phyloP scores from a whole-genome alignment of 2,797 vertebrate genomes.

The Eidolon dupreanum region DNA sequence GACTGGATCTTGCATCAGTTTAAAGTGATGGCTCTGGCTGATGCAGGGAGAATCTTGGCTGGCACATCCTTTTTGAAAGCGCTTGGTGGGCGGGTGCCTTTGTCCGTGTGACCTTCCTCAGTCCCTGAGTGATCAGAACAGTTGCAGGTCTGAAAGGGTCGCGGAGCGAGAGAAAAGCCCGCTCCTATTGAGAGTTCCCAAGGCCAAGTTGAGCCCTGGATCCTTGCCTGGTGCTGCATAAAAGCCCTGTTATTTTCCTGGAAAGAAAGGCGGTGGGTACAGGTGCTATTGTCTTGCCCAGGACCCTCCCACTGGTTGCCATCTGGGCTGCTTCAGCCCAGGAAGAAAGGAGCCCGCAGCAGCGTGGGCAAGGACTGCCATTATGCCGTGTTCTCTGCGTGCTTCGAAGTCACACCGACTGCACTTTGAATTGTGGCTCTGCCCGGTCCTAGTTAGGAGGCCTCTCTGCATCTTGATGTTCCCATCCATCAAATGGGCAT shows the following conservation, averaged over 20 bases:
- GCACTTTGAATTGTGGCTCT: background rate
- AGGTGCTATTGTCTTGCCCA: background rate
- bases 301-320: rapidly evolving
- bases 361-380: rapidly evolving
- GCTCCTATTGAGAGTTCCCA: background rate
- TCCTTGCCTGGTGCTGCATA: background rate
- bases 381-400: rapidly evolving
- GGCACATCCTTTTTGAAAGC: background rate
- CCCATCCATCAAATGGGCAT: background rate
- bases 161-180: background rate
- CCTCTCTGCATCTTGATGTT: background rate
- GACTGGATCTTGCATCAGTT: background rate
- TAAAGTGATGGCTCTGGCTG: background rate
- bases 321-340: background rate
- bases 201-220: background rate
- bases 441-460: background rate
- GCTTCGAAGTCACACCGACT: no score
- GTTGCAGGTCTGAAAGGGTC: background rate
- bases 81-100: background rate
- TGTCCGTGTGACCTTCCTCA: background rate
- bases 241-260: background rate
- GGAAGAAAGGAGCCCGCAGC: rapidly evolving
- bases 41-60: background rate
- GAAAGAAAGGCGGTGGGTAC: background rate
- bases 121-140: background rate